Evolutionary conservation across 2,888 invertebrate species (phyloP), one percentile per base, ranked within the genome.

Genomic region (Drosophila putrida): DNA sequence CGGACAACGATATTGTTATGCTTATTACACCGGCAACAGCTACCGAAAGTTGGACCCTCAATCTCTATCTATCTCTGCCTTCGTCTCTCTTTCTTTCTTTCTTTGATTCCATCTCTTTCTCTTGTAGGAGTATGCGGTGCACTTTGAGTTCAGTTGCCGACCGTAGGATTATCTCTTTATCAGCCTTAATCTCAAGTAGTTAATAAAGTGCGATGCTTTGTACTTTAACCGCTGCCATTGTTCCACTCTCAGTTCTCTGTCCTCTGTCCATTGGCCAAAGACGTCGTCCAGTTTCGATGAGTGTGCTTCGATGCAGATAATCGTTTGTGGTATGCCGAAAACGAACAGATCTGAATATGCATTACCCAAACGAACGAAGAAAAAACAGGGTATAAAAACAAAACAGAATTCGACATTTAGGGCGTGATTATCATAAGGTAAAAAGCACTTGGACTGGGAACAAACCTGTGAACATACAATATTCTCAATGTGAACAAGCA

Each of bases 121-220:
- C 39, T 36, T 68, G 84, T 78, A 78, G 75, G 71, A 84, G 82
- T 83, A 57, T 55, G 77, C 68, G 80, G 76, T 73, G 73, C 81
- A 74, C 77, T 84, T 82, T 74, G 75, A 78, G 73, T 73, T 74
- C 67, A 71, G 78, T 78, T 72, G 80, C 89, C 87, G 87, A 78
- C 84, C 81, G 75, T 46, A 66, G 82, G 90, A 91, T 91, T 91
- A 91, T 90, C 91, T 90, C 85, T 87, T 91, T 91, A 91, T 91
- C 90, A 90, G 91, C 74, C 83, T 78, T 91, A 91, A 91, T 91
- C 90, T 91, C 91, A 91, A 91, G 91, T 91, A 91, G 90, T 91
- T 91, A 90, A 91, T 91, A 91, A 90, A 91, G 91, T 91, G 91
- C 90, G 80, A 87, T 84, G 85, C 88, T 91, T 91, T 91, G 91